Percentiles rank a stretch among this genome's conserved stretches.
Evolutionary conservation across 2,797 vertebrate genomes (phyloP).

Genomic region (Chrosomus eos): DNA sequence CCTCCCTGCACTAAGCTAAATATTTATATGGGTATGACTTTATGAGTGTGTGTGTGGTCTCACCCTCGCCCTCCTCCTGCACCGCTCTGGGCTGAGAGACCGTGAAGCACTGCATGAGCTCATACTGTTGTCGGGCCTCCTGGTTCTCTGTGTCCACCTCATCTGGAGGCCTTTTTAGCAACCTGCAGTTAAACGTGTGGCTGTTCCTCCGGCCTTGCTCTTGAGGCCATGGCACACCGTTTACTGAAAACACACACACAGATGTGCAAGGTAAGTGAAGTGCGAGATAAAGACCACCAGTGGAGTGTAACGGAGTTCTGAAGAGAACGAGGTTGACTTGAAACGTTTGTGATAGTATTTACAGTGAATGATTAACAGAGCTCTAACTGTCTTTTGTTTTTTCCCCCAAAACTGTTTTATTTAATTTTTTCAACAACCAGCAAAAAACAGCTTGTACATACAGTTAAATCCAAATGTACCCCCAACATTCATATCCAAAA

Average conservation of each 20-base stretch:
- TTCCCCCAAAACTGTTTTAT: neutral
- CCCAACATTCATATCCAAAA: too few species aligned
- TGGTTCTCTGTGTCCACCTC: slow-evolving; percentile 86
- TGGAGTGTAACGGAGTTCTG: neutral
- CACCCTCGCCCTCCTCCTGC: slow-evolving; percentile 92
- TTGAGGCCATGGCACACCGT: slow-evolving; percentile 91
- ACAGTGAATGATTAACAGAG: neutral
- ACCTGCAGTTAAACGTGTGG: slow-evolving; percentile 93
- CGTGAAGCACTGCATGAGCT: slow-evolving; percentile 96
- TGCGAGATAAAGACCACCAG: slow-evolving; percentile 25
- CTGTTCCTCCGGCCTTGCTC: slow-evolving; percentile 85
- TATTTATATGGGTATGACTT: slow-evolving; percentile 16
- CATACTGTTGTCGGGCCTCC: slow-evolving; percentile 92
- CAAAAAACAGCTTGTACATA: neutral
- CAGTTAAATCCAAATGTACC: neutral
- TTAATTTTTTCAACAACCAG: neutral
- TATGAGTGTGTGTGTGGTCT: slow-evolving; percentile 48
- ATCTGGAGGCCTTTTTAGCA: slow-evolving; percentile 91
- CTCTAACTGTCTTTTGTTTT: neutral
- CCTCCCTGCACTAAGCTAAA: neutral
- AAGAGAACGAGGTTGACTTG: neutral
- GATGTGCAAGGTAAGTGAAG: neutral
- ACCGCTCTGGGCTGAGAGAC: slow-evolving; percentile 88
- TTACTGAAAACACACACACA: slow-evolving; percentile 76
- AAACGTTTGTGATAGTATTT: slow-evolving; percentile 13